Evolutionary conservation across 2,113 vertebrate genomes (phyloP), one percentile per base, ranked within the genome.

Genomic region (Burhinus oedicnemus): DNA sequence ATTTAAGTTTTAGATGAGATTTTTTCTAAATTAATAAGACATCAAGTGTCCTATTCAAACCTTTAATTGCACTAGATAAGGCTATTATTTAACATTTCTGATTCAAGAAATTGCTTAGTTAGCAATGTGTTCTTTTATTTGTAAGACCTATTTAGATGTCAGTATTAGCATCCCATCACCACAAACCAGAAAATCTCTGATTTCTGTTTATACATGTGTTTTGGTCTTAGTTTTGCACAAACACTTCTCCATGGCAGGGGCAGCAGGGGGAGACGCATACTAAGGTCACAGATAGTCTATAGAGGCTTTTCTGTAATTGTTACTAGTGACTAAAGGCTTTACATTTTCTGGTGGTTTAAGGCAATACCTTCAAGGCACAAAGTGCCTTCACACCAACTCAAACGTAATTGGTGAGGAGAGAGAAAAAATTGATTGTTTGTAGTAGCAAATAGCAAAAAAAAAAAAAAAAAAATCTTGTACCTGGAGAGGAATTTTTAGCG

Each of bases 181-280:
- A 55, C 34, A 83, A 49, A 66, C 70, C 30, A 86, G 83, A 71
- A 89, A 45, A 27, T 32, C 10, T 74, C 54, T 61, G 25, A 40
- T 88, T 89, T 89, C 10, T 83, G 45, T 49, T 82, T 27, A 45
- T 52, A 23, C 5, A 16, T 30, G 54, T 58, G 7, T 34, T 87
- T 77, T 29, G 11, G 14, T 60, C 54, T 47, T 62, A 14, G 25
- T 77, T 87, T 75, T 82, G 16, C 34, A 60, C 9, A n/a, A 65
- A n/a, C 8, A 7, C 14, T 36, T 42, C 79, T 61, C n/a, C 23
- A 3, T 29, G 16, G 26, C 1, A 1, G 61, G 14, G 17, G 15
- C 4, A 2, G 40, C 1, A 3, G 5, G 2, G 9, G 34, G 19
- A 79, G 27, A 18, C 15, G 32, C 17, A 27, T 15, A 14, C n/a